These are phyloP conservation scores for Alviniconcha marisindica DNA, from an alignment of 1,140 invertebrate species.

Conservation along the genomic window DNA sequence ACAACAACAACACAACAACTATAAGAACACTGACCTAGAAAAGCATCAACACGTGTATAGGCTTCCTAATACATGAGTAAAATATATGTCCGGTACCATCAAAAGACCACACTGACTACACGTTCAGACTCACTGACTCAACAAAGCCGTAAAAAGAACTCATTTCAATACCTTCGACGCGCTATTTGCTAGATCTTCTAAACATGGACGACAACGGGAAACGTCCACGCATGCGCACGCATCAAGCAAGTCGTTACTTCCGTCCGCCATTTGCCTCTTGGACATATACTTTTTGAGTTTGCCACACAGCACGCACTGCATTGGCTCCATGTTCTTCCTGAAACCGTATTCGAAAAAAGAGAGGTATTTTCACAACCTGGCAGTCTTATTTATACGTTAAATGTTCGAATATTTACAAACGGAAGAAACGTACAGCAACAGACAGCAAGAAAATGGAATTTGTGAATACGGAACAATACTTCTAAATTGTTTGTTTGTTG, in stretches of 20 bases:
- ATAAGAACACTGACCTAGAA: no score
- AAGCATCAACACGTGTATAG: no score
- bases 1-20: no score
- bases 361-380: background rate
- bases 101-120: no score
- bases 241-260: background rate
- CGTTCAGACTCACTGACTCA: no score
- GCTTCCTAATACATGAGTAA: no score
- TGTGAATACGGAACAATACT: no score
- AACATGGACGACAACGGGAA: slow-evolving; percentile 55
- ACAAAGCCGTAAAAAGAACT: slow-evolving; percentile 33
- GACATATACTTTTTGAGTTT: slow-evolving; percentile 62
- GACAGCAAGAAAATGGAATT: no score
- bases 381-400: background rate
- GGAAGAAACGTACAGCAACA: no score
- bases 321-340: slow-evolving; percentile 43
- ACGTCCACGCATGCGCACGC: slow-evolving; percentile 56
- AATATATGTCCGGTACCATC: no score
- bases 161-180: slow-evolving; percentile 17
- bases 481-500: no score
- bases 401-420: background rate
- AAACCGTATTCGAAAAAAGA: slow-evolving; percentile 49
- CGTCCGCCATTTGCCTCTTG: slow-evolving; percentile 39
- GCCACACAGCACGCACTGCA: slow-evolving; percentile 66
- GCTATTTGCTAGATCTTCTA: slow-evolving; percentile 49